Conservation (phyloP, 2,888 invertebrate species). For the Ornithoptera priamus region DNA sequence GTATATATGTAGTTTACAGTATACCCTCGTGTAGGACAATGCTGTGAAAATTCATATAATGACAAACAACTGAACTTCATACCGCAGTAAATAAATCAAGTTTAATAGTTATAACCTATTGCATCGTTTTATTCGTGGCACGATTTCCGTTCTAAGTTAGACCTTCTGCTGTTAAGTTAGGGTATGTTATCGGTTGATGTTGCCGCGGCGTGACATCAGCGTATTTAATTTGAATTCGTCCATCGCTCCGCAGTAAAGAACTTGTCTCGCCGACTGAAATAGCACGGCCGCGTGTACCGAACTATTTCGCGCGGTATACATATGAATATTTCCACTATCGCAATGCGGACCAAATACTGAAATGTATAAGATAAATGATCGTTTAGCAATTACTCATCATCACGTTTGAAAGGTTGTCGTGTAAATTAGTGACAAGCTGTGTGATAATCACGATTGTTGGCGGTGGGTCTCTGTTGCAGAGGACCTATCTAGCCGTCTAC, state of each 20-base stretch:
- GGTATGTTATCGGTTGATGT: constrained; percentile 4
- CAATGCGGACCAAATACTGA: neutral
- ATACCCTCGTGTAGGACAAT: too few species aligned
- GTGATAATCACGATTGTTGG: too few species aligned
- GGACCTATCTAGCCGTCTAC: too few species aligned
- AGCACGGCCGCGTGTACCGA: constrained; percentile 29
- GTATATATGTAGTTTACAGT: too few species aligned
- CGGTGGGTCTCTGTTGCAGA: too few species aligned
- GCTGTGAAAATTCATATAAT: constrained; percentile 25
- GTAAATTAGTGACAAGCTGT: too few species aligned
- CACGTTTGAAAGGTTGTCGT: too few species aligned
- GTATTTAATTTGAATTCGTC: constrained; percentile 25
- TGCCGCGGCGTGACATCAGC: constrained; percentile 16
- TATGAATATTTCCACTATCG: constrained; percentile 8
- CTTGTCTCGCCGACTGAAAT: constrained; percentile 31
- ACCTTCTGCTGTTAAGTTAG: neutral
- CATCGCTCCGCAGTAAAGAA: constrained; percentile 20
- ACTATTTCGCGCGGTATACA: constrained; percentile 8
- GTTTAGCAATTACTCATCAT: neutral
- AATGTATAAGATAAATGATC: neutral
- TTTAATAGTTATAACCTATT: constrained; percentile 18
- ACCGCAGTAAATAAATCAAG: constrained; percentile 17
- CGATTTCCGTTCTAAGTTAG: neutral
- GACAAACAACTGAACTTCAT: constrained; percentile 28
- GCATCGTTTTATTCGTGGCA: constrained; percentile 1